Evolutionary conservation across 2,888 invertebrate species (phyloP), one percentile per base, ranked within the genome.

Genomic region (Torymus aiolomorphi): DNA sequence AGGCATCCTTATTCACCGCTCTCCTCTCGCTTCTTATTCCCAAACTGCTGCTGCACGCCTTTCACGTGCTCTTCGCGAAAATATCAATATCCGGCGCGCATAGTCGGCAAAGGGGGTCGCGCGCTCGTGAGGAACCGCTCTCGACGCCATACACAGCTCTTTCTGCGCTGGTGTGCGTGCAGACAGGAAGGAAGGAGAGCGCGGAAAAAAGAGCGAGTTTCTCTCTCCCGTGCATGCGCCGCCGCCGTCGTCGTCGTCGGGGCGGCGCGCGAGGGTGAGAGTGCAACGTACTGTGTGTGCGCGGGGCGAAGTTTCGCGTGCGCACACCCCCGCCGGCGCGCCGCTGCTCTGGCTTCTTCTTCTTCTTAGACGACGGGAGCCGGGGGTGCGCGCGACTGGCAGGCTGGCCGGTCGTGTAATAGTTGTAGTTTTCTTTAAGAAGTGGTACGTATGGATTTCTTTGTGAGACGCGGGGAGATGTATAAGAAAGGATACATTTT

Each of bases 131-230:
- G n/a, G n/a, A n/a, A n/a, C n/a, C n/a, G 10, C 65, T 11, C 11
- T 49, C 49, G 12, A 31, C 14, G 61, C 18, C 24, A 3, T 24
- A 24, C 3, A 31, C 31, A 0, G 3, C 31, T 31, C 31, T 1
- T 31, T 31, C 31, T 5, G 71, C 14, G 16, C n/a, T n/a, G 2
- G 1, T 20, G 51, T n/a, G 66, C 16, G 51, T 24, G 51, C 75
- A 59, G 69, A 42, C 56, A 70, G 74, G 49, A 54, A 63, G 76
- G 69, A 66, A 77, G 63, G 52, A 59, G 20, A 51, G 57, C 8
- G 14, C 2, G 18, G 2, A 10, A 24, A 85, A 88, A 89, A 90
- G 31, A 31, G 31, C 3, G 31, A 31, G 31, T 24, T 5, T 31
- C 31, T 31, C 4, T 31, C 31, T 31, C 31, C 31, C 3, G 31